phyloP scores from a whole-genome alignment of 2,797 vertebrate genomes.

The Platyrinchus mystaceus region DNA sequence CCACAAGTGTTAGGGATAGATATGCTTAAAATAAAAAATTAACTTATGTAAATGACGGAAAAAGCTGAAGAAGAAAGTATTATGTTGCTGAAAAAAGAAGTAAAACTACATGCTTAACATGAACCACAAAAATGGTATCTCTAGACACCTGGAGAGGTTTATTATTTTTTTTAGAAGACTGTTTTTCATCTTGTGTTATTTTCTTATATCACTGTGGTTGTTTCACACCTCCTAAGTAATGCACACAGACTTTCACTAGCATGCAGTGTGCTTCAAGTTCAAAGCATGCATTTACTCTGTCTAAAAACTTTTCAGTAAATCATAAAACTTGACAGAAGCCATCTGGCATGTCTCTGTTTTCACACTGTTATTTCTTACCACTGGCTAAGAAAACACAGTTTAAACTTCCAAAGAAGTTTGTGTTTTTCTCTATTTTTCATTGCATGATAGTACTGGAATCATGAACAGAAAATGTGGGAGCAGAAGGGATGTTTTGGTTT shows the following conservation, averaged over 20 bases:
- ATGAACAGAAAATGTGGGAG: not conserved
- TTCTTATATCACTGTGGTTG: not conserved
- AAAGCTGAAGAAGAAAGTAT: not conserved
- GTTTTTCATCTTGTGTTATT: not conserved
- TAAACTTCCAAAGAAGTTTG: not conserved
- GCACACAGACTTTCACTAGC: slow-evolving; percentile 11
- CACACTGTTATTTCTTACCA: not conserved
- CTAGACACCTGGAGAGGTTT: not conserved
- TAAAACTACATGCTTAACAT: not conserved
- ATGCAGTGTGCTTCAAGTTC: not conserved
- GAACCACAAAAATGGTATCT: not conserved
- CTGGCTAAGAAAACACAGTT: not conserved
- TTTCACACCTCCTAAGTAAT: slow-evolving; percentile 35
- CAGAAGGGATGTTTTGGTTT: not conserved
- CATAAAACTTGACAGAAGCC: slow-evolving; percentile 1
- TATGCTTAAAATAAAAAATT: not conserved
- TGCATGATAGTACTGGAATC: not conserved
- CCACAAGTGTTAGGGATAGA: not conserved
- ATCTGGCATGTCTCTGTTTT: slow-evolving; percentile 8
- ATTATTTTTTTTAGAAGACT: not conserved
- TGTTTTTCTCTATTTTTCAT: not conserved
- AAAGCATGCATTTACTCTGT: not conserved
- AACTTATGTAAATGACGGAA: not conserved
- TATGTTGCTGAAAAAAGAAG: not conserved
- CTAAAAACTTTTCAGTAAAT: slow-evolving; percentile 22